phyloP scores from a whole-genome alignment of 2,888 invertebrate species.

The Monochamus alternatus region DNA sequence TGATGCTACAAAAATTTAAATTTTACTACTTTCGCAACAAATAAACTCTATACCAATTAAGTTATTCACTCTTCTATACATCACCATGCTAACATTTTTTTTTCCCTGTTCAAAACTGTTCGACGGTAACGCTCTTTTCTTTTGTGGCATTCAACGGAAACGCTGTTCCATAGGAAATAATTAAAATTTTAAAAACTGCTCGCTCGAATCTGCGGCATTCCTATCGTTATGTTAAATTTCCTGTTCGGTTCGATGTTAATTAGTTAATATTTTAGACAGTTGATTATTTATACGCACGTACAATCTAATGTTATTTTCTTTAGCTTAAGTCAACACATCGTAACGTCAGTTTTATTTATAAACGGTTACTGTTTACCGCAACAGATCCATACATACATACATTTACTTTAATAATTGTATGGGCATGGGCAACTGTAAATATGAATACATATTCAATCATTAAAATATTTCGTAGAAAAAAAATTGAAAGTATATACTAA shows the following conservation, averaged over 20 bases:
- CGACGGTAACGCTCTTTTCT: background rate
- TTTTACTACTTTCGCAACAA: background rate
- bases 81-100: background rate
- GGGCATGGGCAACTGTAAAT: too few species aligned
- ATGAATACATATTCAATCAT: too few species aligned
- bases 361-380: conserved; percentile 9
- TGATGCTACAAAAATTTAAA: background rate
- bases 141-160: background rate
- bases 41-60: too few species aligned
- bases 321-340: background rate
- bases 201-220: background rate
- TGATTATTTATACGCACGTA: too few species aligned
- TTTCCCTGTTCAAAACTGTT: background rate
- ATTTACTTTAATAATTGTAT: too few species aligned
- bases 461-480: too few species aligned
- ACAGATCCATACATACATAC: too few species aligned
- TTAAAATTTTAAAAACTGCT: background rate
- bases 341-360: conserved; percentile 24
- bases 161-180: conserved; percentile 11
- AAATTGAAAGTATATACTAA: too few species aligned
- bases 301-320: too few species aligned
- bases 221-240: conserved; percentile 22
- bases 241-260: background rate
- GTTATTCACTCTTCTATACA: too few species aligned
- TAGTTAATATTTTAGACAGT: background rate